Evolutionary conservation across 2,113 vertebrate genomes (phyloP).

Genomic region (Lepus europaeus): DNA sequence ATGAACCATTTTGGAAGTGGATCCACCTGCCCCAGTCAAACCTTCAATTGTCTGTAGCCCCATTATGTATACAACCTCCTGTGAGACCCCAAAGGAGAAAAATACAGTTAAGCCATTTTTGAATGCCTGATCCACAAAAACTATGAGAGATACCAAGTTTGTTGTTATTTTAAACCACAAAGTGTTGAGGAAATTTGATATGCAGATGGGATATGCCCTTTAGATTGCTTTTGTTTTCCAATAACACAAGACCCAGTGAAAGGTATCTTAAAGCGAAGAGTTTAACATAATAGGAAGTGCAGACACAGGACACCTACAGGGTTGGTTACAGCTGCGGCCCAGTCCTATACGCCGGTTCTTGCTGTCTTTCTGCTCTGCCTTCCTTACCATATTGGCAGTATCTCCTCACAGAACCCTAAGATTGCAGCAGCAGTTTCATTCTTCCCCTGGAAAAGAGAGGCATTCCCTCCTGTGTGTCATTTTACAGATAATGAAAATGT

Average conservation of each 20-base stretch:
- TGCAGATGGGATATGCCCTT: not conserved
- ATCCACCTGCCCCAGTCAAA: not conserved
- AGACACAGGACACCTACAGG: not conserved
- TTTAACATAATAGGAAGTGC: too few species aligned
- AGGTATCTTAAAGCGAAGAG: not conserved
- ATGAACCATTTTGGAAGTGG: not conserved
- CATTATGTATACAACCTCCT: not conserved
- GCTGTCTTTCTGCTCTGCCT: not conserved
- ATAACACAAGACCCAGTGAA: not conserved
- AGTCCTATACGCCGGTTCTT: rapidly evolving
- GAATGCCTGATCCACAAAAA: not conserved
- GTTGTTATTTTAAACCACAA: not conserved
- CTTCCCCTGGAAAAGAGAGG: not conserved
- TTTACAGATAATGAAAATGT: not conserved
- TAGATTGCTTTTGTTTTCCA: not conserved
- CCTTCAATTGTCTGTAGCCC: not conserved
- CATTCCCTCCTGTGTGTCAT: not conserved
- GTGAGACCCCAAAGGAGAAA: not conserved
- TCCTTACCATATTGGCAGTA: not conserved
- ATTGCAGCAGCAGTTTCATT: not conserved
- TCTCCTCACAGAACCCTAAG: not conserved
- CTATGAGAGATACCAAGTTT: not conserved
- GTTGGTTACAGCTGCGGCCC: not conserved
- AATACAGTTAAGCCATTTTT: not conserved
- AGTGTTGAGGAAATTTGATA: conserved; percentile 5